These are phyloP conservation scores for Myathropa florea DNA, from an alignment of 2,888 invertebrate genomes.

Conservation along the genomic window DNA sequence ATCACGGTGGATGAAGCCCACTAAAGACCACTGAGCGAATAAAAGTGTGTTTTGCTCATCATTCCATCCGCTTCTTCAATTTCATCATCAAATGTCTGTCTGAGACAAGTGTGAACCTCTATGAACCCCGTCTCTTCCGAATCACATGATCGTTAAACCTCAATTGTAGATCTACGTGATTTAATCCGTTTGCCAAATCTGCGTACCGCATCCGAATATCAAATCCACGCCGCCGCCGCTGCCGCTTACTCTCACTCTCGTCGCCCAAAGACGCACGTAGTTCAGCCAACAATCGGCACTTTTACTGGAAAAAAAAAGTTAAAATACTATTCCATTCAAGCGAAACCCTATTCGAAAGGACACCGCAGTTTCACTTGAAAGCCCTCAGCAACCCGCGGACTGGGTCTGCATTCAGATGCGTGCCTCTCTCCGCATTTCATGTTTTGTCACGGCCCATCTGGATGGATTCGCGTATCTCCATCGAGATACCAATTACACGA, in stretches of 20 bases:
- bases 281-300: no score
- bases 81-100: slow-evolving; percentile 2
- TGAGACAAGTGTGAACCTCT: no score
- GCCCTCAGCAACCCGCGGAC: neutral
- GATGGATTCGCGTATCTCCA: neutral
- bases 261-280: neutral
- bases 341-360: slow-evolving; percentile 5
- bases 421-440: neutral
- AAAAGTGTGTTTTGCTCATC: neutral
- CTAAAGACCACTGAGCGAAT: no score
- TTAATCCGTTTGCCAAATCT: slow-evolving; percentile 27
- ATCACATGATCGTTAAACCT: slow-evolving; percentile 29
- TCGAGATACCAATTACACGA: slow-evolving; percentile 50
- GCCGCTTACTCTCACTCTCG: slow-evolving; percentile 4
- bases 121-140: slow-evolving; percentile 5
- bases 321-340: slow-evolving; percentile 12
- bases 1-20: no score
- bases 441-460: neutral
- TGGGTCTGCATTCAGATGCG: neutral
- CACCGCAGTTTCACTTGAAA: slow-evolving; percentile 7
- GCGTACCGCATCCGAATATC: slow-evolving; percentile 4
- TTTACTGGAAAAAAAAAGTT: neutral
- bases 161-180: slow-evolving; percentile 44
- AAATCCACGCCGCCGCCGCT: neutral
- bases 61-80: neutral